phyloP scores from a whole-genome alignment of 2,797 vertebrate species.

The Pseudomugil gertrudae region DNA sequence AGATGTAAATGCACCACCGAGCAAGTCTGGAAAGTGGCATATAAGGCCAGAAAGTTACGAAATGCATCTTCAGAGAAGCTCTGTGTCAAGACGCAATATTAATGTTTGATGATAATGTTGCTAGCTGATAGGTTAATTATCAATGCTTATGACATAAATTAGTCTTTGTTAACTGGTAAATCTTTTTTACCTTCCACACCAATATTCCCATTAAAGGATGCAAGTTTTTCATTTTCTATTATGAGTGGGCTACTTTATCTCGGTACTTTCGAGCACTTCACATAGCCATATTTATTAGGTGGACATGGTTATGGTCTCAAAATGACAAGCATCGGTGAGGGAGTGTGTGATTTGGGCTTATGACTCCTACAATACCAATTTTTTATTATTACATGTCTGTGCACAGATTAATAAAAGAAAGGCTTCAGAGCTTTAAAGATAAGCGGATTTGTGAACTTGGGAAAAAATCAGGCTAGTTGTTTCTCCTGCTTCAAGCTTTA shows the following conservation, averaged over 20 bases:
- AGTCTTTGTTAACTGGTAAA: background rate
- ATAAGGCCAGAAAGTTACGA: too few relatives aligned
- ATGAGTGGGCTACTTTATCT: background rate
- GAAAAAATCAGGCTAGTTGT: background rate
- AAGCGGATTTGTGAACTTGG: slow-evolving; percentile 2
- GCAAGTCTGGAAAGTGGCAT: too few relatives aligned
- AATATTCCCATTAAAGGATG: too few relatives aligned
- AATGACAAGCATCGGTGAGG: background rate
- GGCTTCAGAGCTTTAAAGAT: background rate
- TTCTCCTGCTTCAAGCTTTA: slow-evolving; percentile 8
- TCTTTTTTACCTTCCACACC: background rate
- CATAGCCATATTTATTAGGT: background rate
- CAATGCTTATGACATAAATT: background rate
- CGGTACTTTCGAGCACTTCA: background rate
- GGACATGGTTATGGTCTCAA: background rate
- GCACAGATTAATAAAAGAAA: slow-evolving; percentile 13
- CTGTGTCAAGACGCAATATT: too few relatives aligned
- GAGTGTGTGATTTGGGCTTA: background rate
- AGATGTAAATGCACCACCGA: too few relatives aligned
- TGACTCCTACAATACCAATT: slow-evolving; percentile 1
- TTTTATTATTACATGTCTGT: slow-evolving; percentile 1
- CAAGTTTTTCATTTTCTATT: background rate
- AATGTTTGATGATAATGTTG: too few relatives aligned
- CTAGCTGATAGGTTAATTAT: too few relatives aligned
- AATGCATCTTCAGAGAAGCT: too few relatives aligned